Percentiles rank a stretch among this genome's conserved stretches.
phyloP scores from a whole-genome alignment of 2,113 vertebrate species.

The Lepisosteus osseus region DNA sequence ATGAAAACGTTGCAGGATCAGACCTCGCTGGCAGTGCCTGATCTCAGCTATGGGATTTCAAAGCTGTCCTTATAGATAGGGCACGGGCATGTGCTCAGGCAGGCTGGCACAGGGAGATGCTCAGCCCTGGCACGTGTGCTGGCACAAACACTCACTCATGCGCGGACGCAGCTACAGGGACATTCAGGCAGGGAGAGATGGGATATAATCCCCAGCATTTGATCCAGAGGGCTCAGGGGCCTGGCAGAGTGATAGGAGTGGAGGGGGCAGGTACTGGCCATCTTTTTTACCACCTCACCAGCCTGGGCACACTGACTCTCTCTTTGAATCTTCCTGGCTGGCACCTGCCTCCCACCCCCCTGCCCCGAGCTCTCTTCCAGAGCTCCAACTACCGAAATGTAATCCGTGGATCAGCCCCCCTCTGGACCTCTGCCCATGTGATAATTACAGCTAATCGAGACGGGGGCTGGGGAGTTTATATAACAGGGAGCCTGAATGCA shows the following conservation, averaged over 20 bases:
- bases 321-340: too few species aligned
- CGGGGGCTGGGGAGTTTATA: slow-evolving; percentile 46
- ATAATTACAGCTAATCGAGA: slow-evolving; percentile 53
- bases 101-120: not conserved
- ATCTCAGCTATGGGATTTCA: too few species aligned
- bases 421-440: too few species aligned
- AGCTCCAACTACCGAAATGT: too few species aligned
- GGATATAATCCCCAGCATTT: slow-evolving; percentile 57
- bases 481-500: slow-evolving; percentile 45
- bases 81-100: not conserved
- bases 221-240: slow-evolving; percentile 39
- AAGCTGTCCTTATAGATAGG: not conserved
- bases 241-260: not conserved
- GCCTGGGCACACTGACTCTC: too few species aligned
- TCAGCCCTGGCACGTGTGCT: not conserved
- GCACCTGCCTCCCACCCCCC: too few species aligned
- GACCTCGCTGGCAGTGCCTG: too few species aligned
- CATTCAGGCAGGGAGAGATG: slow-evolving; percentile 39
- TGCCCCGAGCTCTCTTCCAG: too few species aligned
- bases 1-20: too few species aligned
- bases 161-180: slow-evolving; percentile 21
- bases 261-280: not conserved
- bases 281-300: too few species aligned
- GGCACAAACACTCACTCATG: slow-evolving; percentile 25
- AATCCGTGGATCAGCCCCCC: too few species aligned